These are phyloP conservation scores for Passerina amoena DNA, from an alignment of 2,113 vertebrate species.

Conservation along the genomic window DNA sequence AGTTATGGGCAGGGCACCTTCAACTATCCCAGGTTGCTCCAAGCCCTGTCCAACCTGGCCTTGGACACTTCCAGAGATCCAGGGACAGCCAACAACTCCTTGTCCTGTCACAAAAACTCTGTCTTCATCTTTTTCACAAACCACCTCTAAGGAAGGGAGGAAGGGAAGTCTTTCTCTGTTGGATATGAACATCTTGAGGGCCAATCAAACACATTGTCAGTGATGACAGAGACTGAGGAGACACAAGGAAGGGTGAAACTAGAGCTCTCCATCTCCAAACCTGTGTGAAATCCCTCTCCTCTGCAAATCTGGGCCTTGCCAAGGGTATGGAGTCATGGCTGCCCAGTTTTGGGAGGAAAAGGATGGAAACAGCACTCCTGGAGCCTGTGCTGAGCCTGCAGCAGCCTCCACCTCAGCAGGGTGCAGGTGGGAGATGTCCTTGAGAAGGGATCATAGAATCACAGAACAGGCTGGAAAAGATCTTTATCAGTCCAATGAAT, in stretches of 20 bases:
- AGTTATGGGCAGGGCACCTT: not conserved
- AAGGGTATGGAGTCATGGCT: not conserved
- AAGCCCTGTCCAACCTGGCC: rapidly evolving
- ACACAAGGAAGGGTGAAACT: not conserved
- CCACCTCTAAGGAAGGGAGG: not conserved
- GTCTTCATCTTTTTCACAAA: not conserved
- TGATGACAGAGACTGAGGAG: not conserved
- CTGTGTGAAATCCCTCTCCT: not conserved
- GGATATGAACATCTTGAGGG: rapidly evolving
- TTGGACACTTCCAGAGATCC: not conserved
- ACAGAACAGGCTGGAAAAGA: not conserved
- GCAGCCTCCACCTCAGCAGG: not conserved
- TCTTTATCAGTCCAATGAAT: not conserved
- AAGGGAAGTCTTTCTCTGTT: not conserved
- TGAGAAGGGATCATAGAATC: not conserved
- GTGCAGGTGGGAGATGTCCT: not conserved
- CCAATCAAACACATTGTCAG: not conserved
- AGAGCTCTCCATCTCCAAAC: not conserved
- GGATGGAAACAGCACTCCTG: not conserved
- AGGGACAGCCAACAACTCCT: not conserved
- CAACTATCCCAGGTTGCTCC: not conserved
- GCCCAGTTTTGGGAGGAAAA: not conserved
- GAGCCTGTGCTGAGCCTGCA: not conserved
- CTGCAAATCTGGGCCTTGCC: not conserved
- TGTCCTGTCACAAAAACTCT: not conserved